A percentile compares a stretch with the other conserved stretches of the same genome.
Evolutionary conservation across 2,888 invertebrate species (phyloP).

Genomic region (Callinectes sapidus): DNA sequence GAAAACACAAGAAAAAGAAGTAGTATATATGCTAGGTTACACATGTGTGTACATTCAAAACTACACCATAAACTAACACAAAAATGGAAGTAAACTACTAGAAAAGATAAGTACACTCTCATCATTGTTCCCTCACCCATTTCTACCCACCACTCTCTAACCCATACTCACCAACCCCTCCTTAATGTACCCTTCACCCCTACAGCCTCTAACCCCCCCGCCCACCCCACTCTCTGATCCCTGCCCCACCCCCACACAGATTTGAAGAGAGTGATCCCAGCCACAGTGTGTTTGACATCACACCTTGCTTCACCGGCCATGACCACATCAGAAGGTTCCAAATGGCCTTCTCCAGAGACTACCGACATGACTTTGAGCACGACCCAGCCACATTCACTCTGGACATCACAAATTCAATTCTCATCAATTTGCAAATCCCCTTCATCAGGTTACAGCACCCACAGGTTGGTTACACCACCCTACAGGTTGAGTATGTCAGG

Average conservation of each 20-base stretch:
- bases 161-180: no score
- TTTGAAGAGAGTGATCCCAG: conserved; percentile 24
- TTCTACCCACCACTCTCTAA: no score
- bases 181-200: no score
- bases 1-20: neutral
- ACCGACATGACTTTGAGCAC: conserved; percentile 29
- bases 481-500: conserved; percentile 45
- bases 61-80: no score
- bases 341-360: conserved; percentile 49
- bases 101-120: no score
- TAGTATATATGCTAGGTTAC: no score
- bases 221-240: neutral
- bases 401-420: neutral
- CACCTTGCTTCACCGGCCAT: conserved; percentile 56
- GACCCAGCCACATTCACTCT: neutral
- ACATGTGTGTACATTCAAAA: no score
- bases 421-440: neutral
- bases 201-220: neutral
- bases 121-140: no score
- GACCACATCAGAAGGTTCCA: conserved; percentile 55
- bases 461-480: conserved; percentile 16
- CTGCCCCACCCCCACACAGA: neutral
- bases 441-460: conserved; percentile 49
- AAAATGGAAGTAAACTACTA: no score
- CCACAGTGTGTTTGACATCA: conserved; percentile 47